Conservation (phyloP, 1,140 invertebrate genomes). For the Drosophila kepulauana region DNA sequence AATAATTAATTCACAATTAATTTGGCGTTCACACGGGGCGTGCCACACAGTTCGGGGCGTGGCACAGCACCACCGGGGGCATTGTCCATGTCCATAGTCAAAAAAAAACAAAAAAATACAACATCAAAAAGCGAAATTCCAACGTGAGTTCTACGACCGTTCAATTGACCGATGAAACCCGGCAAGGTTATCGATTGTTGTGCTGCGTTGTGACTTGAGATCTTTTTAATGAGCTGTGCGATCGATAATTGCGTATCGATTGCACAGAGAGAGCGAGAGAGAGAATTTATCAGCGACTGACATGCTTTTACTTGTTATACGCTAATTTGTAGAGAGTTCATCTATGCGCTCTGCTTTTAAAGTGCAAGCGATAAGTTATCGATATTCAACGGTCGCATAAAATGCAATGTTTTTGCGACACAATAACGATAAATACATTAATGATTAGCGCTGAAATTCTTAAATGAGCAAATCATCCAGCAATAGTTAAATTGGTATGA, state of each 20-base stretch:
- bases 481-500: too few relatives aligned
- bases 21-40: slow-evolving; percentile 33
- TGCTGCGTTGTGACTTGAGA: neutral
- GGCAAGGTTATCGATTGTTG: slow-evolving; percentile 19
- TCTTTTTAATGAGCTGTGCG: slow-evolving; percentile 1
- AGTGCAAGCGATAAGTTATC: too few relatives aligned
- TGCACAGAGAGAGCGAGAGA: neutral
- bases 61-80: neutral
- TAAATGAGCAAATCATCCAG: too few relatives aligned
- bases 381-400: too few relatives aligned
- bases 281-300: neutral
- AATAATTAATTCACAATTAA: slow-evolving; percentile 60
- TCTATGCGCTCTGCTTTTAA: too few relatives aligned
- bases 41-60: slow-evolving; percentile 6
- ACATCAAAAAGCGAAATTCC: slow-evolving; percentile 4
- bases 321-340: too few relatives aligned
- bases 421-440: too few relatives aligned
- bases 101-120: neutral
- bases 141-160: slow-evolving; percentile 31
- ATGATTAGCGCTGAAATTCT: too few relatives aligned
- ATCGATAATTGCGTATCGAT: slow-evolving; percentile 2
- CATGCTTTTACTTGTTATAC: neutral
- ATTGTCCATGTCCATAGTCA: neutral
- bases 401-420: too few relatives aligned
- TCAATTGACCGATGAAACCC: slow-evolving; percentile 1